Evolutionary conservation across 2,113 vertebrate species (phyloP).

Genomic region (Mus musculus): DNA sequence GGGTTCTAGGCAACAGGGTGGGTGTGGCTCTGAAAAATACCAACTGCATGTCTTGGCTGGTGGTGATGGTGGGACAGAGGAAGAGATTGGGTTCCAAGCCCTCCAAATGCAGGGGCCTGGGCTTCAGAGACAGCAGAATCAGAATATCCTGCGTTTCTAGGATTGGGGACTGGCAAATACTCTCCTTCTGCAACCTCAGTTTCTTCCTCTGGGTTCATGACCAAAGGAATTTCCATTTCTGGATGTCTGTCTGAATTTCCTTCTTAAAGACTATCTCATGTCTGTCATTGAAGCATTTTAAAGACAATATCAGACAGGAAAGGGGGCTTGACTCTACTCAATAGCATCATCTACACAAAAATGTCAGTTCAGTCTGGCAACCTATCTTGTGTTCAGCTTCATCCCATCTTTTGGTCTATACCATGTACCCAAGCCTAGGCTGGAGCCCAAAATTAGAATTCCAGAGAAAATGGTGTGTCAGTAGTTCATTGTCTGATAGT

Average conservation of each 20-base stretch:
- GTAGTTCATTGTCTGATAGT: not conserved
- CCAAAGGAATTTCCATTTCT: not conserved
- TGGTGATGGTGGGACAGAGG: constrained; percentile 14
- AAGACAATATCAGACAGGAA: not conserved
- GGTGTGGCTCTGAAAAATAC: constrained; percentile 69
- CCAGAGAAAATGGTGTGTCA: not conserved
- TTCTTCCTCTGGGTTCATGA: not conserved
- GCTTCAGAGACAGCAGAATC: not conserved
- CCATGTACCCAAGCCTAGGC: not conserved
- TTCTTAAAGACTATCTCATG: constrained; percentile 15
- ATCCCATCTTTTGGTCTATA: not conserved
- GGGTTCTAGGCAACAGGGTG: constrained; percentile 73
- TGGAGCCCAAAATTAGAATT: not conserved
- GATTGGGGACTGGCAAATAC: not conserved
- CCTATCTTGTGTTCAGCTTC: not conserved
- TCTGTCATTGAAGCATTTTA: not conserved
- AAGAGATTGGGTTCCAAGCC: not conserved
- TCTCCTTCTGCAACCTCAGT: not conserved
- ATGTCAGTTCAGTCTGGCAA: not conserved
- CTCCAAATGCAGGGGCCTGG: not conserved
- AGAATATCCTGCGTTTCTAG: not conserved
- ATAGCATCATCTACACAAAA: not conserved
- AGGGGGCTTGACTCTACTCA: not conserved
- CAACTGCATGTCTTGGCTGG: constrained; percentile 70
- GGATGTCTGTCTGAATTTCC: not conserved